Conservation (phyloP, 1,140 invertebrate genomes). For the Camponotus vicinus region DNA sequence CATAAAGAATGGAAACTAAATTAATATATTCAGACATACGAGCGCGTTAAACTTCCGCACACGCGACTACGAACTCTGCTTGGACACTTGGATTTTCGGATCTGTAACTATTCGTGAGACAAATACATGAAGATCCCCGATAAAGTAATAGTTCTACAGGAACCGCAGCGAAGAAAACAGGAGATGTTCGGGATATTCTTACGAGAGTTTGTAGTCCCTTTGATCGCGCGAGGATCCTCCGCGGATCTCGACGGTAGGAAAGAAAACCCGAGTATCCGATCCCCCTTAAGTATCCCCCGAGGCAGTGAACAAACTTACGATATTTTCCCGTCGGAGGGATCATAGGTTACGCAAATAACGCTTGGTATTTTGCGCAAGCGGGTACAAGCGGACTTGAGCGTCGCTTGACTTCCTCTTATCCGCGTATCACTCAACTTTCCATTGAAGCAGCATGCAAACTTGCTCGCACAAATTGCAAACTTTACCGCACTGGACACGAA, state of each 20-base stretch:
- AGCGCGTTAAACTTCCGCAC: neutral
- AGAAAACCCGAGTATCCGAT: slow-evolving; percentile 49
- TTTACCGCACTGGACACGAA: neutral
- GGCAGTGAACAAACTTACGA: slow-evolving; percentile 68
- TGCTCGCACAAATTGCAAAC: slow-evolving; percentile 37
- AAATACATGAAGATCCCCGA: slow-evolving; percentile 50
- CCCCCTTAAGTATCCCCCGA: slow-evolving; percentile 45
- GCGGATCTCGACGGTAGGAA: neutral
- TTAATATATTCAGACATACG: slow-evolving; percentile 23
- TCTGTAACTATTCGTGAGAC: slow-evolving; percentile 51
- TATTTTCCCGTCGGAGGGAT: slow-evolving; percentile 62
- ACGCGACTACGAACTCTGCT: neutral
- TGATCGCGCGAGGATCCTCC: slow-evolving; percentile 41
- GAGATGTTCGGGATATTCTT: slow-evolving; percentile 47
- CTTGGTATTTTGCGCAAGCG: slow-evolving; percentile 50
- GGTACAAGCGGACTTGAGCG: neutral
- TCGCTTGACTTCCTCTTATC: slow-evolving; percentile 43
- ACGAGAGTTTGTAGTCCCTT: slow-evolving; percentile 42
- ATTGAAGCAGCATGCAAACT: slow-evolving; percentile 27
- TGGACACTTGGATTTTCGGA: slow-evolving; percentile 42
- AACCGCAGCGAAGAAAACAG: slow-evolving; percentile 23
- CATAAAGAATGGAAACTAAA: neutral
- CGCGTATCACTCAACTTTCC: slow-evolving; percentile 41
- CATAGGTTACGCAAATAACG: slow-evolving; percentile 65
- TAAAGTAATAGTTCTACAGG: slow-evolving; percentile 54